These are phyloP conservation scores for Alviniconcha marisindica DNA, from an alignment of 1,140 invertebrate genomes.

Conservation along the genomic window DNA sequence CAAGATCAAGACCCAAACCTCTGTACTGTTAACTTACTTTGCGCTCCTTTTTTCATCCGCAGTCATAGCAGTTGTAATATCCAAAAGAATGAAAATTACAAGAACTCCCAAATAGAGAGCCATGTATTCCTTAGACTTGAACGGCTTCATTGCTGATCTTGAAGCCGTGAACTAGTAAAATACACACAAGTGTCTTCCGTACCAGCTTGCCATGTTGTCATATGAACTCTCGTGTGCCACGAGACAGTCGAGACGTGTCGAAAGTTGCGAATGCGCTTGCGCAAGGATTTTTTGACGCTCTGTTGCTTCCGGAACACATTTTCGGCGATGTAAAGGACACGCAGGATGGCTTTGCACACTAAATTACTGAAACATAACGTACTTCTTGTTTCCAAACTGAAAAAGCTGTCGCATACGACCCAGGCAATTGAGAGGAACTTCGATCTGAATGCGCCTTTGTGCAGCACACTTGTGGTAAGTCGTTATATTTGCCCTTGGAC, in stretches of 20 bases:
- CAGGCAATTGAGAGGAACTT: conserved; percentile 27
- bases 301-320: conserved; percentile 26
- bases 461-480: background rate
- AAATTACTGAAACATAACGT: conserved; percentile 32
- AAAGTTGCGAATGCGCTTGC: background rate
- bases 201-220: conserved; percentile 38
- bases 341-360: conserved; percentile 28
- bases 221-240: conserved; percentile 5
- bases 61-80: background rate
- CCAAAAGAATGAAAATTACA: conserved; percentile 12
- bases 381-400: conserved; percentile 30
- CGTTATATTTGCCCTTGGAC: conserved; percentile 25
- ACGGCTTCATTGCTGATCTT: background rate
- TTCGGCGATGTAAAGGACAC: conserved; percentile 26
- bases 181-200: background rate
- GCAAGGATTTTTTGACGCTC: background rate
- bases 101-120: conserved; percentile 6
- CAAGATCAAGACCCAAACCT: too few relatives aligned
- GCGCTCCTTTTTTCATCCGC: conserved; percentile 34
- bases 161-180: background rate
- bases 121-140: background rate
- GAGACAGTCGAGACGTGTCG: conserved; percentile 21
- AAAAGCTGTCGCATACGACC: conserved; percentile 9
- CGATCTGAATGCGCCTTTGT: background rate
- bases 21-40: conserved; percentile 30